A percentile compares a stretch with the other conserved stretches of the same genome.
phyloP scores from a whole-genome alignment of 2,888 invertebrate genomes.

The Melieria picta region DNA sequence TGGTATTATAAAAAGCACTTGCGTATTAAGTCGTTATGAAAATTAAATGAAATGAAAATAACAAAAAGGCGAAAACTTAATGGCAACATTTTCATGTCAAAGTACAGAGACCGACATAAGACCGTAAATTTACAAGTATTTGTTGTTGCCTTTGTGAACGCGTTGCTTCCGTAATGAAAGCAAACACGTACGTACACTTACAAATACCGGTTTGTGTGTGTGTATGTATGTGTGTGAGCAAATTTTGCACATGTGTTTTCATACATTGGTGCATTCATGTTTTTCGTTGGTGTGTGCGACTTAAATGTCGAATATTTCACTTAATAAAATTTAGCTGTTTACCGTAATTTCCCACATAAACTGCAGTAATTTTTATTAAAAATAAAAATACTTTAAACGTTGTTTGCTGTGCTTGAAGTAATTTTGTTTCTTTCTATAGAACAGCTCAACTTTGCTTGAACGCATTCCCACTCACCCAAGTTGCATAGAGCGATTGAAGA shows the following conservation, averaged over 20 bases:
- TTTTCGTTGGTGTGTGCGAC: too few species aligned
- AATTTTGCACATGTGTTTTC: background rate
- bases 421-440: too few species aligned
- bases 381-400: too few species aligned
- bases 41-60: too few species aligned
- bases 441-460: too few species aligned
- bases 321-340: too few species aligned
- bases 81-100: slow-evolving; percentile 38
- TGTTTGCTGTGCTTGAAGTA: too few species aligned
- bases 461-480: too few species aligned
- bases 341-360: too few species aligned
- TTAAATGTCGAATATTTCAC: too few species aligned
- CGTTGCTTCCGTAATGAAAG: background rate
- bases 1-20: slow-evolving; percentile 14
- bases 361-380: too few species aligned
- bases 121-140: slow-evolving; percentile 28
- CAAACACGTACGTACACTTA: background rate
- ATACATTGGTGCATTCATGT: background rate
- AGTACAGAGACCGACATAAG: slow-evolving; percentile 29
- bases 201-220: background rate
- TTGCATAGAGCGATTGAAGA: too few species aligned
- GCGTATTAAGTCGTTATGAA: slow-evolving; percentile 36
- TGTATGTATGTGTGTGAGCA: background rate
- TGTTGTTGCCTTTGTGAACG: background rate
- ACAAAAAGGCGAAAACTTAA: slow-evolving; percentile 28